Percentiles rank a stretch among this genome's conserved stretches.
These are phyloP conservation scores for Leptocoma aspasia DNA, from an alignment of 2,113 vertebrate species.

Conservation along the genomic window DNA sequence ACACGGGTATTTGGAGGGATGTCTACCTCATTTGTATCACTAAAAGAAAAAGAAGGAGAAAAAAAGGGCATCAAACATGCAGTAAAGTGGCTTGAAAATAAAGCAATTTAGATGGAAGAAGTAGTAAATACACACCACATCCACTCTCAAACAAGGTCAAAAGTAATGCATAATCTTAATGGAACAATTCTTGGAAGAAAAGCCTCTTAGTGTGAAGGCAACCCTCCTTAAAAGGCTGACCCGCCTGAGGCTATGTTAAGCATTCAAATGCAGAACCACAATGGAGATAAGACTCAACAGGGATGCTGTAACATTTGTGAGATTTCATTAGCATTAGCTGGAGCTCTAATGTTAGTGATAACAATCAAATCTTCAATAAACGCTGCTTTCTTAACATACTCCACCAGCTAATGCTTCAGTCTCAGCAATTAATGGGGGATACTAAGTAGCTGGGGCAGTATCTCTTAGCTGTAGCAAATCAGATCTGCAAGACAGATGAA, in stretches of 20 bases:
- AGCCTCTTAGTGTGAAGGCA: not conserved
- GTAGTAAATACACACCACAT: not conserved
- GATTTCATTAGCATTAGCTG: conserved; percentile 37
- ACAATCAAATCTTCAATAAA: conserved; percentile 46
- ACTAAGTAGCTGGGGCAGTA: not conserved
- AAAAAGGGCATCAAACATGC: not conserved
- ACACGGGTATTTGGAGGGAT: conserved; percentile 95
- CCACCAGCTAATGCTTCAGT: not conserved
- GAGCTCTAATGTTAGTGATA: conserved; percentile 33
- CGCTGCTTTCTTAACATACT: conserved; percentile 4
- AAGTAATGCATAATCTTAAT: conserved; percentile 1
- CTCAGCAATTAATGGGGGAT: conserved; percentile 1
- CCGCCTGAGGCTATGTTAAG: conserved; percentile 4
- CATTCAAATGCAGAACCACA: conserved; percentile 41
- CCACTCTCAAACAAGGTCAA: not conserved
- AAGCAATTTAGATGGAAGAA: not conserved
- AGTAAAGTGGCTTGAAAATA: not conserved
- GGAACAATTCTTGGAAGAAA: conserved; percentile 2
- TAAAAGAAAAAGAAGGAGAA: conserved; percentile 33
- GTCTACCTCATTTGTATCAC: conserved; percentile 96
- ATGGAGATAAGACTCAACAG: conserved; percentile 26
- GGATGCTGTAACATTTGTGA: conserved; percentile 17
- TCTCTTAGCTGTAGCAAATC: not conserved
- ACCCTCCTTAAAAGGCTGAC: conserved; percentile 16
- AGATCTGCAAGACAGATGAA: not conserved